Evolutionary conservation across 2,797 vertebrate species (phyloP).

Genomic region (Malacoctenus gilli): DNA sequence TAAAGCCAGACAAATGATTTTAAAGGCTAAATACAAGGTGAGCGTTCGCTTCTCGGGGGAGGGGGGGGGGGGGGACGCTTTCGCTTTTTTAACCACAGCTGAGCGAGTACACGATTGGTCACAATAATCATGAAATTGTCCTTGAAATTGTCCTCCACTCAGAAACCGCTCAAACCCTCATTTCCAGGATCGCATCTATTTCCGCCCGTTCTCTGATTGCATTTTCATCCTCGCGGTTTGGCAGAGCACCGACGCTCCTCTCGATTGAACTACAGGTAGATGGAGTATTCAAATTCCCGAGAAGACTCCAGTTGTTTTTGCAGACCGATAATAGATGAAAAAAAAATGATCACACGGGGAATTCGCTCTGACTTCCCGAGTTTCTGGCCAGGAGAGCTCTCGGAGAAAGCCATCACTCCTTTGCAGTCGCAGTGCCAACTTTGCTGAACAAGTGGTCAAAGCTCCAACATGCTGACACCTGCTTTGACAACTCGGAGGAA

Average conservation of each 20-base stretch:
- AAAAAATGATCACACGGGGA: constrained; percentile 18
- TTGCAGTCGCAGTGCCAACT: constrained; percentile 20
- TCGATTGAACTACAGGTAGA: constrained; percentile 41
- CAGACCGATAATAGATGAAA: constrained; percentile 34
- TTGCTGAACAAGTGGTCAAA: constrained; percentile 40
- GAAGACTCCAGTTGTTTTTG: constrained; percentile 41
- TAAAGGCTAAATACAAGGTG: background rate
- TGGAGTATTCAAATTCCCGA: constrained; percentile 36
- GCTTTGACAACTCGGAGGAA: constrained; percentile 4
- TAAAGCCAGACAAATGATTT: constrained; percentile 20
- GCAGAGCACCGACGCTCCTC: constrained; percentile 6
- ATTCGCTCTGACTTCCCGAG: constrained; percentile 35
- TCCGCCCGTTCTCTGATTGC: constrained; percentile 31
- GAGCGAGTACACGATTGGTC: background rate
- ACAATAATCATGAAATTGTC: constrained; percentile 20
- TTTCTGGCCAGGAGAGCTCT: constrained; percentile 1
- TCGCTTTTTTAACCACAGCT: background rate
- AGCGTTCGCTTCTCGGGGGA: constrained; percentile 11
- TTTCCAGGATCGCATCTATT: constrained; percentile 28
- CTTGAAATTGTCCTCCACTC: constrained; percentile 14
- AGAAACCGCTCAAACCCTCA: constrained; percentile 21
- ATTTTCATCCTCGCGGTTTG: constrained; percentile 31
- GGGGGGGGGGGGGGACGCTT: background rate
- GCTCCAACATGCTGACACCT: constrained; percentile 17
- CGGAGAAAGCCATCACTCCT: constrained; percentile 23